A percentile compares a stretch with the other conserved stretches of the same genome.
Conservation (phyloP, 1,140 invertebrate species). For the Globodera rostochiensis region DNA sequence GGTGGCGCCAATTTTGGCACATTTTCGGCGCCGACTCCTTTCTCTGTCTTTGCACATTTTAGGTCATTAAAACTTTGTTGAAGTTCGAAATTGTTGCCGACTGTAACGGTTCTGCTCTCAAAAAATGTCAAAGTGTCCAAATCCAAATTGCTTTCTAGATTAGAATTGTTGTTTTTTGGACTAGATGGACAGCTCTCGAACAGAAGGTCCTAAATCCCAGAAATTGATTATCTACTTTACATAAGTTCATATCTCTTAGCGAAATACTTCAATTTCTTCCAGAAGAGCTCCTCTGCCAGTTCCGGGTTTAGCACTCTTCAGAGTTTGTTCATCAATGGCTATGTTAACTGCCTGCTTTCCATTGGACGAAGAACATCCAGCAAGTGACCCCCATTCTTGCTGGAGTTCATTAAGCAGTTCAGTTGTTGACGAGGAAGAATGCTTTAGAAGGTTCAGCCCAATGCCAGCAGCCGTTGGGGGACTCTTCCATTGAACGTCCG, state of each 20-base stretch:
- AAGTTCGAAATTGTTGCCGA: no score
- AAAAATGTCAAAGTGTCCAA: not conserved
- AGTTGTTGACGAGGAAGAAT: not conserved
- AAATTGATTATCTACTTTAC: not conserved
- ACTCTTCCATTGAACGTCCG: not conserved
- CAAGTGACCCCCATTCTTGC: not conserved
- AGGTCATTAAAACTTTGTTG: no score
- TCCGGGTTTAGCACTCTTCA: not conserved
- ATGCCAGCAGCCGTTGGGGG: not conserved
- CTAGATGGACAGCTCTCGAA: not conserved
- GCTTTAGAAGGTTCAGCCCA: constrained; percentile 2
- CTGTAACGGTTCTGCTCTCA: no score
- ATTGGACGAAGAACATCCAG: not conserved
- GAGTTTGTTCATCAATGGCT: not conserved
- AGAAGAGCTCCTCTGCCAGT: not conserved
- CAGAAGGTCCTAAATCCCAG: not conserved
- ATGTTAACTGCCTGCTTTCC: not conserved
- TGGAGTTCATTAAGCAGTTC: not conserved
- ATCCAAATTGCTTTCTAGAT: not conserved
- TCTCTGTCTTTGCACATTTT: no score
- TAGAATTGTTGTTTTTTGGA: not conserved
- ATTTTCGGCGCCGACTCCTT: not conserved
- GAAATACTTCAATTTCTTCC: not conserved
- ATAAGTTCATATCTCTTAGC: not conserved
- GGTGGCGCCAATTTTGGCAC: not conserved